Evolutionary conservation across 1,140 invertebrate species (phyloP).

Genomic region (Rhagoletis pomonella): DNA sequence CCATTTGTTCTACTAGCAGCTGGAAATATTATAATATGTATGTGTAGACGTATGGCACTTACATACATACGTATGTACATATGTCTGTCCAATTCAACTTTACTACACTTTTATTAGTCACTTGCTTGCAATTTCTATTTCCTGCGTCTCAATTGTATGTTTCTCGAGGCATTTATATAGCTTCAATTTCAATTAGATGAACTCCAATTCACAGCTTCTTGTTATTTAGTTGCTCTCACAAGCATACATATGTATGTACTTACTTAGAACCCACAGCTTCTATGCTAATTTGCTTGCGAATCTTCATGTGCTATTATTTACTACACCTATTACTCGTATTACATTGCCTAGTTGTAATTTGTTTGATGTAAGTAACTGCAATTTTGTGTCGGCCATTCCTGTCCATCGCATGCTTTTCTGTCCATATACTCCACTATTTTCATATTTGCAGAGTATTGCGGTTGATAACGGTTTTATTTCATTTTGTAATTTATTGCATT

Average conservation of each 20-base stretch:
- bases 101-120: constrained; percentile 17
- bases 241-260: no score
- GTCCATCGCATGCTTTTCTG: background rate
- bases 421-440: no score
- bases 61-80: background rate
- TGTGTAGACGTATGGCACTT: no score
- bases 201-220: background rate
- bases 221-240: background rate
- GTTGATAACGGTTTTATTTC: background rate
- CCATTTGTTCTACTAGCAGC: no score
- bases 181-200: background rate
- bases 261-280: no score
- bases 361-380: background rate
- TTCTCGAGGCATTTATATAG: background rate
- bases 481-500: constrained; percentile 29
- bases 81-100: background rate
- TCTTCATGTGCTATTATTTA: background rate
- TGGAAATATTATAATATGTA: no score
- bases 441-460: background rate
- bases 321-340: background rate
- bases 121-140: constrained; percentile 1
- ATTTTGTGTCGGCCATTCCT: background rate
- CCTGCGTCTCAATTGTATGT: constrained; percentile 22
- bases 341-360: background rate
- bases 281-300: background rate